Percentiles rank a stretch among this genome's conserved stretches.
These are phyloP conservation scores for Chloroclysta siterata DNA, from an alignment of 2,888 invertebrate genomes.

Conservation along the genomic window DNA sequence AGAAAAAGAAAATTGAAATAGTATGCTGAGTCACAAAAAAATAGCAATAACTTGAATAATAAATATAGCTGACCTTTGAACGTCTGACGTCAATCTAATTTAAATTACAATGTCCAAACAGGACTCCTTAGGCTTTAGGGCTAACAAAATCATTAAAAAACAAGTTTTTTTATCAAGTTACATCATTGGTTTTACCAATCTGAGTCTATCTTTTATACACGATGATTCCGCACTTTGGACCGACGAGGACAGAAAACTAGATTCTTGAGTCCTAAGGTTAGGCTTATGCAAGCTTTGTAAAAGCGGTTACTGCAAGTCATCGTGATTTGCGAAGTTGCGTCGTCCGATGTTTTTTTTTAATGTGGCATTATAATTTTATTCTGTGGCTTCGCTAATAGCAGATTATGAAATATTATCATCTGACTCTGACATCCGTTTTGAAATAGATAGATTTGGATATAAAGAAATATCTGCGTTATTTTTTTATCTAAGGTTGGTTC, in stretches of 20 bases:
- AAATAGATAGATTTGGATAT: neutral
- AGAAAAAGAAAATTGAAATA: neutral
- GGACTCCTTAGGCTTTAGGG: neutral
- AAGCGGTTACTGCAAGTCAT: slow-evolving; percentile 18
- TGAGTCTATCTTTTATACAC: slow-evolving; percentile 2
- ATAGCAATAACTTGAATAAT: too few species aligned
- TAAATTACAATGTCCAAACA: slow-evolving; percentile 13
- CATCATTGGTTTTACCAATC: slow-evolving; percentile 21
- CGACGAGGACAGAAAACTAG: slow-evolving; percentile 36
- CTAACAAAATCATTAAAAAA: slow-evolving; percentile 1
- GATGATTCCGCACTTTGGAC: slow-evolving; percentile 43
- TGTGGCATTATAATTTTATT: neutral
- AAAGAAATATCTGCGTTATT: too few species aligned
- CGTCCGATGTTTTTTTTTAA: slow-evolving; percentile 14
- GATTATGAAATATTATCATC: neutral
- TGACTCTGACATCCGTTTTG: neutral
- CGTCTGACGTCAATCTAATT: neutral
- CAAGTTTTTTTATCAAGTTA: slow-evolving; percentile 16
- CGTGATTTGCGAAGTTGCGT: slow-evolving; percentile 9
- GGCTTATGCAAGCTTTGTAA: slow-evolving; percentile 11
- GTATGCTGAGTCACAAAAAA: neutral
- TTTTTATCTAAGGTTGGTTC: too few species aligned
- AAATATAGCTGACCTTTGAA: neutral
- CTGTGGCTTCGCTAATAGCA: slow-evolving; percentile 2
- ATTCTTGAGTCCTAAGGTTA: slow-evolving; percentile 45